These are phyloP conservation scores for Drymonia ruficornis DNA, from an alignment of 2,888 invertebrate genomes.

Conservation along the genomic window DNA sequence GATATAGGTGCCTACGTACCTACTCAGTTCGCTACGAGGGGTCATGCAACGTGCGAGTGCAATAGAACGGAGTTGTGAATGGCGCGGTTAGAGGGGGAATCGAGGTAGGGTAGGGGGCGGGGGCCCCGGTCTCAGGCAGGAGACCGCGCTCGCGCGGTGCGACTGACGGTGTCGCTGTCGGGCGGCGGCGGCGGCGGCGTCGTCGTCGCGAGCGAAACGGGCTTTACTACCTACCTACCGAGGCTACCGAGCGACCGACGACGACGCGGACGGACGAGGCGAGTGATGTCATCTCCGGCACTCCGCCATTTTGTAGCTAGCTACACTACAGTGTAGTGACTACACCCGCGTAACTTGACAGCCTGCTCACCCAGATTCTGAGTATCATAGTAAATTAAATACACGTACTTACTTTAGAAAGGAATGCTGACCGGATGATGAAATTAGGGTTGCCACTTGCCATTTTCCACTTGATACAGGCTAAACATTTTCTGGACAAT, in stretches of 20 bases:
- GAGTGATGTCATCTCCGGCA: slow-evolving; percentile 69
- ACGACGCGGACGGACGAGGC: slow-evolving; percentile 32
- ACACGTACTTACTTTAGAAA: no score
- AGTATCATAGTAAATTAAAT: neutral
- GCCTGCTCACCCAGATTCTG: neutral
- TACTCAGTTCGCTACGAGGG: slow-evolving; percentile 39
- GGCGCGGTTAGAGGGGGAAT: slow-evolving; percentile 43
- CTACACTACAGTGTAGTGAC: slow-evolving; percentile 19
- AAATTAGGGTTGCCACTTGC: no score
- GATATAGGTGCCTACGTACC: no score
- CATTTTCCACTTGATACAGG: no score
- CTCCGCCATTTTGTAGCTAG: slow-evolving; percentile 59
- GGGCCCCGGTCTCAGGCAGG: slow-evolving; percentile 26
- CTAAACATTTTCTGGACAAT: no score
- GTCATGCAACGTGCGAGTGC: slow-evolving; percentile 55
- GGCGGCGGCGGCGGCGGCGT: slow-evolving; percentile 20
- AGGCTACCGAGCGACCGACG: no score
- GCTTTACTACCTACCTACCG: neutral
- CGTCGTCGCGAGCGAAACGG: no score
- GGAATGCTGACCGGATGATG: no score
- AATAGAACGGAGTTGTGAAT: slow-evolving; percentile 69
- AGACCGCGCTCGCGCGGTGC: slow-evolving; percentile 25
- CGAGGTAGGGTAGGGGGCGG: slow-evolving; percentile 31
- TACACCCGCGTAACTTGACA: neutral
- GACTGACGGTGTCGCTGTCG: slow-evolving; percentile 26